A percentile compares a stretch with the other conserved stretches of the same genome.
Conservation (phyloP, 1,140 invertebrate genomes). For the Platyscapa corneri region DNA sequence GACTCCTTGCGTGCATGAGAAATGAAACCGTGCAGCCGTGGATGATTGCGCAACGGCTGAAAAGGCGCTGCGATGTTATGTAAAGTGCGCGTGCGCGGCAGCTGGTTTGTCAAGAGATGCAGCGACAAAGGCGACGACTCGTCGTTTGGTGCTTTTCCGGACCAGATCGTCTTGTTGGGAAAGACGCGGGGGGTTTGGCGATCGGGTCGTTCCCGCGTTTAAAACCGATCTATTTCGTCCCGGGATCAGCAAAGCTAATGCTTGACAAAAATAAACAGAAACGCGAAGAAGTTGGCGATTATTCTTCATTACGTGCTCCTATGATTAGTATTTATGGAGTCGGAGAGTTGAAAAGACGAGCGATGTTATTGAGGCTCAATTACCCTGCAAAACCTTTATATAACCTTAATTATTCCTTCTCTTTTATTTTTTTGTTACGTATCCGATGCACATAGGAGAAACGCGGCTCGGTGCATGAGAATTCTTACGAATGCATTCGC, state of each 20-base stretch:
- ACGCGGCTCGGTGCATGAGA: not conserved
- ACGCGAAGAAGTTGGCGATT: not conserved
- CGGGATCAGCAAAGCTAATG: too few species aligned
- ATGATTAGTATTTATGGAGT: not conserved
- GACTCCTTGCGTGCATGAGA: slow-evolving; percentile 40
- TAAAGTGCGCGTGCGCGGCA: slow-evolving; percentile 2
- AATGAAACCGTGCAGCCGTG: slow-evolving; percentile 30
- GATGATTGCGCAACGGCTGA: slow-evolving; percentile 25
- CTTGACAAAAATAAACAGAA: too few species aligned
- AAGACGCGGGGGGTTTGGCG: too few species aligned
- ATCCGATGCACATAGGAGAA: not conserved
- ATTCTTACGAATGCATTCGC: not conserved
- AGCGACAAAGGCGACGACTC: too few species aligned
- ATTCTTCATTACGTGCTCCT: slow-evolving; percentile 1
- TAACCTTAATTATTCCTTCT: not conserved
- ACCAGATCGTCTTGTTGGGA: too few species aligned
- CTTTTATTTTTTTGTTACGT: not conserved
- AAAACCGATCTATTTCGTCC: too few species aligned
- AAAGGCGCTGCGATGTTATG: slow-evolving; percentile 16
- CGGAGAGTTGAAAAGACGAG: not conserved
- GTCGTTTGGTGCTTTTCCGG: too few species aligned
- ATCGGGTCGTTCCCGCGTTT: too few species aligned
- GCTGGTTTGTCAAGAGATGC: not conserved
- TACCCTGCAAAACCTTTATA: not conserved
- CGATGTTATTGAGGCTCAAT: not conserved